These are phyloP conservation scores for Cylas formicarius DNA, from an alignment of 1,140 invertebrate genomes.

Conservation along the genomic window DNA sequence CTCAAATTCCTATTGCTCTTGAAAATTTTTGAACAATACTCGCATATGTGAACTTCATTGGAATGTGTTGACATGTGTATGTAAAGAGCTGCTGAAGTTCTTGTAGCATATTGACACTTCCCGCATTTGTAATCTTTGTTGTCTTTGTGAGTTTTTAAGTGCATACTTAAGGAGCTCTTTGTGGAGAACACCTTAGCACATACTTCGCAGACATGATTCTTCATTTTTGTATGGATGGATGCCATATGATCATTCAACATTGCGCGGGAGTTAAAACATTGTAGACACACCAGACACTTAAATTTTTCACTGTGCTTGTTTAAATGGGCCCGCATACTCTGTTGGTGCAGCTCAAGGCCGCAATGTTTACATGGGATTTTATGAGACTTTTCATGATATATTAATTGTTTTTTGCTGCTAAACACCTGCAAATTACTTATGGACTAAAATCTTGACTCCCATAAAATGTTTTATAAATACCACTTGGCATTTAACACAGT, in stretches of 20 bases:
- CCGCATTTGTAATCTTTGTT: slow-evolving; percentile 54
- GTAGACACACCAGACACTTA: slow-evolving; percentile 18
- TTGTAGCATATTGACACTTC: slow-evolving; percentile 45
- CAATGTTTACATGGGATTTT: slow-evolving; percentile 26
- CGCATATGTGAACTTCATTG: slow-evolving; percentile 26
- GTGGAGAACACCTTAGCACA: slow-evolving; percentile 50
- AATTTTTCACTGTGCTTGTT: slow-evolving; percentile 28
- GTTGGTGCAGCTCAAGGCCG: slow-evolving; percentile 24
- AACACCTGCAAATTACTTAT: slow-evolving; percentile 23
- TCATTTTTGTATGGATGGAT: slow-evolving; percentile 25
- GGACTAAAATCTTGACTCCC: too few relatives aligned
- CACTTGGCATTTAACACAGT: too few relatives aligned
- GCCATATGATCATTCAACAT: slow-evolving; percentile 22
- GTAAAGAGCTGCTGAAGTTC: slow-evolving; percentile 29
- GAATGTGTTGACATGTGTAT: slow-evolving; percentile 31
- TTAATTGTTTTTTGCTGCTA: slow-evolving; percentile 17
- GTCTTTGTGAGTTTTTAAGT: slow-evolving; percentile 67
- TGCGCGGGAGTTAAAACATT: not conserved
- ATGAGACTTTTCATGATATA: slow-evolving; percentile 26
- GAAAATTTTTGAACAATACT: slow-evolving; percentile 33
- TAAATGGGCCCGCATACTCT: slow-evolving; percentile 29
- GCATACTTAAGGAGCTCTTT: slow-evolving; percentile 54
- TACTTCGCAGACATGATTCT: slow-evolving; percentile 41
- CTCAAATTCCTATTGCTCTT: slow-evolving; percentile 29
- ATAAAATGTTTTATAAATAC: too few relatives aligned